These are phyloP conservation scores for Apodemia zela DNA, from an alignment of 2,888 invertebrate genomes.

Conservation along the genomic window DNA sequence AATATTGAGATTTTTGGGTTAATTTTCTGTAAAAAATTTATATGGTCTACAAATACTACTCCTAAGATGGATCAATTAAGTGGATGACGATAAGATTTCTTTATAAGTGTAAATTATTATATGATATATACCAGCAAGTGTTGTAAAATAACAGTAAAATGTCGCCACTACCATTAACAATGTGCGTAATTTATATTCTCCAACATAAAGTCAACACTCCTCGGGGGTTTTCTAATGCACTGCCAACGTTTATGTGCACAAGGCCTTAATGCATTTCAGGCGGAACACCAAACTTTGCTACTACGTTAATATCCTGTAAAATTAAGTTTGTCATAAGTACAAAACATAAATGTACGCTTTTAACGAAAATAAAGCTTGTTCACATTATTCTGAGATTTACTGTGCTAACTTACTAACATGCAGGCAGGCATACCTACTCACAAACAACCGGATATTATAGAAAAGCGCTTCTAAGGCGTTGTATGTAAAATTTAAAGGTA, in stretches of 20 bases:
- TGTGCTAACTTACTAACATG: not conserved
- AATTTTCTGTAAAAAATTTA: no score
- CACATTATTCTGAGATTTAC: not conserved
- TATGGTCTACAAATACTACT: no score
- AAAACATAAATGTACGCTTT: not conserved
- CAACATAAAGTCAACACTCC: conserved; percentile 15
- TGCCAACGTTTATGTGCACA: conserved; percentile 5
- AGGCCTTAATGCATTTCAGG: conserved; percentile 16
- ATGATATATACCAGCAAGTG: not conserved
- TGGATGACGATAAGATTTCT: no score
- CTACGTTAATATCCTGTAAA: conserved; percentile 5
- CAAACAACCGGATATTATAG: no score
- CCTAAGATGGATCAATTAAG: no score
- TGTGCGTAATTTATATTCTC: conserved; percentile 15
- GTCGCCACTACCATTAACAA: not conserved
- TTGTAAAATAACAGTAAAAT: conserved; percentile 15
- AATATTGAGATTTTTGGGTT: no score
- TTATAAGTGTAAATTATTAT: no score
- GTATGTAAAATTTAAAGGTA: no score
- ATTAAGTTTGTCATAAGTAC: conserved; percentile 6
- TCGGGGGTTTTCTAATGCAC: conserved; percentile 18
- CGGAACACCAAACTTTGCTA: conserved; percentile 17
- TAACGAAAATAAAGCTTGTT: not conserved
- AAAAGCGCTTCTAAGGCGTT: no score
- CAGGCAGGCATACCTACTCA: no score